Base-by-base conservation (phyloP, 2,113 vertebrate genomes). In the Lophochroa leadbeateri region DNA sequence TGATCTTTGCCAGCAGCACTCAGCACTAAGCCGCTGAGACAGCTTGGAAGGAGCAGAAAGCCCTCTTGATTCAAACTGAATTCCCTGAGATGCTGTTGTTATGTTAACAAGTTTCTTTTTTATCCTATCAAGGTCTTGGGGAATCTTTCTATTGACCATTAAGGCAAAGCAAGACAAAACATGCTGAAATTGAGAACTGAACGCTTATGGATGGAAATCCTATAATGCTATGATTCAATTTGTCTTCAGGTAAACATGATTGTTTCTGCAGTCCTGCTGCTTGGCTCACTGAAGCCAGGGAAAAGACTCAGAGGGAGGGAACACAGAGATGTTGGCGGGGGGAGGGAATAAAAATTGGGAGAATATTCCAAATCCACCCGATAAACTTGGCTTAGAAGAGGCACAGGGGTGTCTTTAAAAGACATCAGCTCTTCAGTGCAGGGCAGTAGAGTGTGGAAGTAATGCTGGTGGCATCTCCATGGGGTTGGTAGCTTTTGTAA, bases 31-130 rank as follows among this genome's bases (percentile, higher is more conserved):
- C 24, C 16, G 23, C 53, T 71, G 74, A 76, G 65, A 46, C 89
- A 97, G 64, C 87, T 81, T 91, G 86, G 71, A 93, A 94, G 87
- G 72, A 93, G 80, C 60, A 84, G 68, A 92, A 95, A 88, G 67
- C 90, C 84, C 81, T 94, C 39, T 14, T 43, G 41, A 81, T 86
- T 91, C 33, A 7, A 74, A 95, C 57, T 71, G 6, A 83, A 78
- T 96, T 93, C 74, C 63, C 91, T 6, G 15, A 92, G 61, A 79
- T 80, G 89, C 53, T 94, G 88, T 92, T 97, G 82, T 85, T 91
- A 93, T 80, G 85, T 83, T 97, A 96, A 97, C 82, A 95, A 96
- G 79, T 95, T 88, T 94, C 74, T 92, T 81, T 93, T 82, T 83
- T 95, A 94, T 90, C 50, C 77, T 91, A 5, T 92, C 82, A 92